phyloP scores from a whole-genome alignment of 2,888 invertebrate genomes.

The Scaptomyza flava region DNA sequence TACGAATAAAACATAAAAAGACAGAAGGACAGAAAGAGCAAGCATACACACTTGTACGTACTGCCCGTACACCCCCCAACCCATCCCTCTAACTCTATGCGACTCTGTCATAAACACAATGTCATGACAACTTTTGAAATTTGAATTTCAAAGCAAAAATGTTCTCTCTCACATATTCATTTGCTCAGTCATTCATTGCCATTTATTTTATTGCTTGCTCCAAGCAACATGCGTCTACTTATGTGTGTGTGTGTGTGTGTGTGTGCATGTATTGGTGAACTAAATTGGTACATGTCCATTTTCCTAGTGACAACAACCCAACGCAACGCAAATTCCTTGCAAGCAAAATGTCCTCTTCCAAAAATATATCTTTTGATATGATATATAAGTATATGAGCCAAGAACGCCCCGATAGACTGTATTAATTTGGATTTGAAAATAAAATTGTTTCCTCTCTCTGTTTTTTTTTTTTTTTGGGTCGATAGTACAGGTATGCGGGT shows the following conservation, averaged over 20 bases:
- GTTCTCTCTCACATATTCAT: constrained; percentile 76
- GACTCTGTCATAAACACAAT: constrained; percentile 78
- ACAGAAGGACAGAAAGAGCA: background rate
- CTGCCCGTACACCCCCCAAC: background rate
- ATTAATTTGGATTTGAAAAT: constrained; percentile 70
- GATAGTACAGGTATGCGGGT: constrained; percentile 49
- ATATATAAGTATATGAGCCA: constrained; percentile 23
- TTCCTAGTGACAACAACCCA: constrained; percentile 10
- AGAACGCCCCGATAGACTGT: constrained; percentile 67
- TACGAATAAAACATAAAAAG: constrained; percentile 26
- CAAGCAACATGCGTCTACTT: constrained; percentile 36
- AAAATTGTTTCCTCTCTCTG: background rate
- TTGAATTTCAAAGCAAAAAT: constrained; percentile 81
- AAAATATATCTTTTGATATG: constrained; percentile 67
- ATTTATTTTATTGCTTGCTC: constrained; percentile 77
- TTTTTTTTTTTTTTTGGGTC: constrained; percentile 52
- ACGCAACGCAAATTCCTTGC: constrained; percentile 53
- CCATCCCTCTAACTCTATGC: background rate
- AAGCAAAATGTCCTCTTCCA: constrained; percentile 41
- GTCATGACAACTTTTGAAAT: constrained; percentile 81
- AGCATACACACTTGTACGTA: background rate
- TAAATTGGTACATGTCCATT: constrained; percentile 67
- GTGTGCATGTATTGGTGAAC: constrained; percentile 3
- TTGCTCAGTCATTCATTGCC: constrained; percentile 81
- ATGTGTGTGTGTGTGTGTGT: constrained; percentile 6